Evolutionary conservation across 1,140 invertebrate genomes (phyloP).

Genomic region (Drosophila kohkoa): DNA sequence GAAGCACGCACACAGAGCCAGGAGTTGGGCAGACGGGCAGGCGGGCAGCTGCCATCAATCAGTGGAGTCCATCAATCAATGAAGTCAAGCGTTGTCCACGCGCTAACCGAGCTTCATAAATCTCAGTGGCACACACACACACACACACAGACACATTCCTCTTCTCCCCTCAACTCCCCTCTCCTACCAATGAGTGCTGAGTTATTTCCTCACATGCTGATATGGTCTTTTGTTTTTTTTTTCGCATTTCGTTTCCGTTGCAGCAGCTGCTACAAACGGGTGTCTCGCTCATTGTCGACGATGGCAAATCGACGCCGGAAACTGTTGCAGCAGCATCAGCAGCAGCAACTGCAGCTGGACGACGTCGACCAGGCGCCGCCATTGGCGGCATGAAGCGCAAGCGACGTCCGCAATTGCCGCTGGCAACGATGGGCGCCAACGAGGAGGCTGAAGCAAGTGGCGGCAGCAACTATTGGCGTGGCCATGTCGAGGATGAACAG

Average conservation of each 20-base stretch:
- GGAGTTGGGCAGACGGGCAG: not conserved
- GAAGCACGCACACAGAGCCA: not conserved
- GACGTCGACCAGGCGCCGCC: slow-evolving; percentile 24
- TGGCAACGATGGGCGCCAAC: slow-evolving; percentile 67
- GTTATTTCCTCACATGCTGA: not conserved
- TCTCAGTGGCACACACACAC: not conserved
- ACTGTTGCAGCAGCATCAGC: slow-evolving; percentile 11
- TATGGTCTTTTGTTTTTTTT: slow-evolving; percentile 1
- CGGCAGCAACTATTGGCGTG: slow-evolving; percentile 65
- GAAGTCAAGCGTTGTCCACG: slow-evolving; percentile 28
- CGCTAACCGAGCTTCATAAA: slow-evolving; percentile 18
- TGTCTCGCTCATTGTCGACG: slow-evolving; percentile 77
- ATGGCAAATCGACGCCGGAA: slow-evolving; percentile 58
- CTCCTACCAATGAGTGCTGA: not conserved
- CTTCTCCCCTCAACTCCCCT: not conserved
- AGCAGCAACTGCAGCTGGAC: slow-evolving; percentile 14
- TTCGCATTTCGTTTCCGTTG: slow-evolving; percentile 2
- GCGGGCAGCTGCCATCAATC: slow-evolving; percentile 59
- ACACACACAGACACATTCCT: too few relatives aligned
- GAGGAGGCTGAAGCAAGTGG: slow-evolving; percentile 31
- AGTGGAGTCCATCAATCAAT: slow-evolving; percentile 51
- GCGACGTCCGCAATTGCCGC: slow-evolving; percentile 68
- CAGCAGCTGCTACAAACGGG: slow-evolving; percentile 77
- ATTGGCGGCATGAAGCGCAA: slow-evolving; percentile 61
- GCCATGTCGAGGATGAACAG: slow-evolving; percentile 71